Evolutionary conservation across 1,140 invertebrate genomes (phyloP).

Genomic region (Sycophila sp.): DNA sequence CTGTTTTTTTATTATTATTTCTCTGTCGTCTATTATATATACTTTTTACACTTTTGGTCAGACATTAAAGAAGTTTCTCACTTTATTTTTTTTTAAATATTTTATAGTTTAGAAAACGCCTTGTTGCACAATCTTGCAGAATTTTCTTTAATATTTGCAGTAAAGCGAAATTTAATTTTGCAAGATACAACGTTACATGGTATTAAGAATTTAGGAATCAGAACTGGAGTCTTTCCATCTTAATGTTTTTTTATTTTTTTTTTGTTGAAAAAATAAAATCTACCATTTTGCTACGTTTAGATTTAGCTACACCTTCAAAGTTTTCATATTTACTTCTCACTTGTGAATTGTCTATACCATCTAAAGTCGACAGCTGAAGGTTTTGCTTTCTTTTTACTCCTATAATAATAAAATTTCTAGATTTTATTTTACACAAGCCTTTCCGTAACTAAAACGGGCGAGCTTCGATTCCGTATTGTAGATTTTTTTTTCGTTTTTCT

Average conservation of each 20-base stretch:
- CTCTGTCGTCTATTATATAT: slow-evolving; percentile 5
- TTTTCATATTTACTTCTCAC: slow-evolving; percentile 13
- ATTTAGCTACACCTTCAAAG: slow-evolving; percentile 15
- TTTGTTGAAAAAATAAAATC: slow-evolving; percentile 23
- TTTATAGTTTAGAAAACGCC: slow-evolving; percentile 9
- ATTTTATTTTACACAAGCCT: too few species aligned
- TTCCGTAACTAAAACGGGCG: too few species aligned
- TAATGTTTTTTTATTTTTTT: not conserved
- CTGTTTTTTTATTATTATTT: slow-evolving; percentile 27
- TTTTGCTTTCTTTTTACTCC: too few species aligned
- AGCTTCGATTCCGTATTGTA: slow-evolving; percentile 7
- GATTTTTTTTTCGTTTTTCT: too few species aligned
- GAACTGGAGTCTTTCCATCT: slow-evolving; percentile 15
- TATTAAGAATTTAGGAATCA: slow-evolving; percentile 8
- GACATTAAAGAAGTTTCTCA: slow-evolving; percentile 4
- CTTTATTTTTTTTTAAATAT: not conserved
- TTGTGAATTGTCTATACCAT: slow-evolving; percentile 29
- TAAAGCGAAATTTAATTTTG: slow-evolving; percentile 17
- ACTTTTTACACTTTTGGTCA: slow-evolving; percentile 14
- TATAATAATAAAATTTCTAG: too few species aligned
- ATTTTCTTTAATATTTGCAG: not conserved
- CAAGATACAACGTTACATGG: slow-evolving; percentile 11
- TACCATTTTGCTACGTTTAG: slow-evolving; percentile 8
- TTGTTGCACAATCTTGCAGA: not conserved
- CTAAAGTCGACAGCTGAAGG: too few species aligned